Base-by-base conservation (phyloP, 2,888 invertebrate genomes). In the Tinea semifulvella region DNA sequence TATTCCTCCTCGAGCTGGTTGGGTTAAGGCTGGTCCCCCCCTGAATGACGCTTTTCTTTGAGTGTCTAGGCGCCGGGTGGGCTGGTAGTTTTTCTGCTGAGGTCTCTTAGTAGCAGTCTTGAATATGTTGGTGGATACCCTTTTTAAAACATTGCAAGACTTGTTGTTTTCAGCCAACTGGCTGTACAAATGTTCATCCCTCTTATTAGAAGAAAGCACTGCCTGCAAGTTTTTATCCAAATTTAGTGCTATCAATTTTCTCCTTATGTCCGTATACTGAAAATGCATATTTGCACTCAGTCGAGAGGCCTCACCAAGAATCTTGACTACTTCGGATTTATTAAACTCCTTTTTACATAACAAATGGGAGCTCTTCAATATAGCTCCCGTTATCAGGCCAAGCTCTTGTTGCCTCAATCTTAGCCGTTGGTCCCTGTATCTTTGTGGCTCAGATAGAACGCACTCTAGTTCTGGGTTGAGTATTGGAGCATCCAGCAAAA, bases 61-160 rank as follows among this genome's bases (percentile, higher is more conserved):
- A 22, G 35, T 36, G 18, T 14, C 40, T 20, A 22, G 31, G 11
- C 11, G 20, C 10, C n/a, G 38, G 19, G 13, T 6, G 19, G 46
- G 46, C 42, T 43, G 31, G 35, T 39, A 49, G 49, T 49, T 49
- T 49, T 20, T 31, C 43, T 46, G 27, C 42, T 20, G 26, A 19
- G 22, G 13, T 36, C 2, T 31, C 10, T 14, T 19, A 11, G 7
- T 18, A 13, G 43, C 25, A 16, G 14, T 8, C 7, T 19, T 18
- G 10, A 22, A 22, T 10, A 35, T 20, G 10, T 47, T 43, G n/a
- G 22, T 10, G 5, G 47, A 31, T 5, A 46, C 36, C 20, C 40
- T 47, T 14, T 46, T 39, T 4, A 49, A 22, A 7, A 44, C 44
- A n/a, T 47, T 45, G 8, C 45, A 43, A 31, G 44, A 39, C 14